Conservation (phyloP, 2,888 invertebrate genomes). For the Drosophila borborema region DNA sequence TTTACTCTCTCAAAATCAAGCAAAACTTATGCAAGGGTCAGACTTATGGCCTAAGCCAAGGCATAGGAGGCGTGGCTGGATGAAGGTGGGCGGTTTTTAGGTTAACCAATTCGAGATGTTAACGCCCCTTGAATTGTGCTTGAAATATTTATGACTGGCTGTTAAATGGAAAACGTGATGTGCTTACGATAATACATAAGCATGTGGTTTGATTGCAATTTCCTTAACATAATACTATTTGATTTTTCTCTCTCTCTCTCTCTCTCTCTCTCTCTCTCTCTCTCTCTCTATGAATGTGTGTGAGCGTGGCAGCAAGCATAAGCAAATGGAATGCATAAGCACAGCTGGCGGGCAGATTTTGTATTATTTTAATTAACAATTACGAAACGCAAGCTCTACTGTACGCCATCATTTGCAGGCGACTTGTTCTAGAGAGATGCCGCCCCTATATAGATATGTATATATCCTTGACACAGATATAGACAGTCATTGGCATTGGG, state of each 20-base stretch:
- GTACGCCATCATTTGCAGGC: constrained; percentile 10
- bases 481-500: constrained; percentile 44
- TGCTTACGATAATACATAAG: constrained; percentile 54
- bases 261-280: neutral
- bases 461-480: constrained; percentile 53
- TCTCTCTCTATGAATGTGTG: neutral
- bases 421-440: neutral
- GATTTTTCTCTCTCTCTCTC: too few relatives aligned
- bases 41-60: neutral
- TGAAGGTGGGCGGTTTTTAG: neutral
- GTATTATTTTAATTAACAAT: constrained; percentile 65
- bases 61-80: neutral
- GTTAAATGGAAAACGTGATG: constrained; percentile 71
- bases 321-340: constrained; percentile 35
- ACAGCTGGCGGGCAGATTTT: constrained; percentile 17
- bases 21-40: neutral
- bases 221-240: constrained; percentile 41
- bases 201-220: constrained; percentile 50
- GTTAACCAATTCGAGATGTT: constrained; percentile 59
- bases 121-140: constrained; percentile 71
- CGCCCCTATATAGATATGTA: neutral
- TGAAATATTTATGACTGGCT: constrained; percentile 74
- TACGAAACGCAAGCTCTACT: constrained; percentile 28
- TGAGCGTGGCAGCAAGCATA: constrained; percentile 17
- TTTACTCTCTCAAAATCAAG: neutral